phyloP scores from a whole-genome alignment of 2,113 vertebrate species.

The Suncus etruscus region DNA sequence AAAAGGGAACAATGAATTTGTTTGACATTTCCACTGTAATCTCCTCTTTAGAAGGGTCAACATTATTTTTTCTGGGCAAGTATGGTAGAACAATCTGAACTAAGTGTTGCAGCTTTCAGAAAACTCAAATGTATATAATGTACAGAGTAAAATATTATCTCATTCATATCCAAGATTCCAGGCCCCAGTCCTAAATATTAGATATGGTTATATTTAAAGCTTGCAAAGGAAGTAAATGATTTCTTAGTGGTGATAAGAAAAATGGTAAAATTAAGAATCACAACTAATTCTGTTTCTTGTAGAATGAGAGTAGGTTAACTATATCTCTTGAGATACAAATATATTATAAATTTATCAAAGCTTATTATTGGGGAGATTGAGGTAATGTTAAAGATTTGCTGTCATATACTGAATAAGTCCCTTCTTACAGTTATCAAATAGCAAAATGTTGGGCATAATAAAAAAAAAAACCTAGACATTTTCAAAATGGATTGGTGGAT shows the following conservation, averaged over 20 bases:
- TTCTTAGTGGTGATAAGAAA: not conserved
- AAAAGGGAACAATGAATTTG: conserved; percentile 29
- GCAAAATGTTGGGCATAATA: not conserved
- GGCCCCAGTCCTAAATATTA: conserved; percentile 30
- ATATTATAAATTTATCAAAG: not conserved
- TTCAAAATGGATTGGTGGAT: not conserved
- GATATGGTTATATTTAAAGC: conserved; percentile 7
- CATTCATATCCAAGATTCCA: conserved; percentile 16
- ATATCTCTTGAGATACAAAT: not conserved
- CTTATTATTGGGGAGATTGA: not conserved
- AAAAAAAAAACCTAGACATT: not conserved
- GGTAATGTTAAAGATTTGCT: not conserved
- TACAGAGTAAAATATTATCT: conserved; percentile 39
- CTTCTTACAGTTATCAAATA: not conserved
- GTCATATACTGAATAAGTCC: not conserved
- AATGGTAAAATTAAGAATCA: conserved; percentile 15
- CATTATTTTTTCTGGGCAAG: conserved; percentile 38
- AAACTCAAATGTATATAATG: not conserved
- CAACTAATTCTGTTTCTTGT: not conserved
- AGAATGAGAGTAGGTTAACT: not conserved
- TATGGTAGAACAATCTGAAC: conserved; percentile 32
- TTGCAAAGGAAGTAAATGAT: conserved; percentile 58
- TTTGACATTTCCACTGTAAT: conserved; percentile 61
- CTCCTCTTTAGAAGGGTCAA: conserved; percentile 50
- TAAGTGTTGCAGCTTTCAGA: conserved; percentile 38